Base-by-base conservation (phyloP, 2,113 vertebrate species). In the Scomber colias region DNA sequence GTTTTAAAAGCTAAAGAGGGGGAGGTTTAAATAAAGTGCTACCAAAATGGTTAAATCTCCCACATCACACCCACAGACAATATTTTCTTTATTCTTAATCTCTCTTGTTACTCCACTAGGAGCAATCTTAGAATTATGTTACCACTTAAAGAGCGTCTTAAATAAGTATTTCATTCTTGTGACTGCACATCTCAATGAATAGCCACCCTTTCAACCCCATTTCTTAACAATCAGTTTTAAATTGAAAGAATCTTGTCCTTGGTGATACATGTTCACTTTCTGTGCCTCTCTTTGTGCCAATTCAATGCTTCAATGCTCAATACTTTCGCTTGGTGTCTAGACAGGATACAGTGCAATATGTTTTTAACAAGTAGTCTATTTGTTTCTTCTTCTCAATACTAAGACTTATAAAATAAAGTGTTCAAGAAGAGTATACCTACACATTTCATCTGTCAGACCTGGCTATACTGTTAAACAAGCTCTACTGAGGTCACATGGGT, bases 301-400 rank as follows among this genome's bases (percentile, higher is more conserved):
- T 70, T 66, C 53, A 67, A 1, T 49, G 2, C 31, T 6, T 21
- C 21, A 21, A 21, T 14, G 13, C 53, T 2, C 48, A 21, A 21
- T 46, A 5, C 77, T 84, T 84, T 81, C n/a, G 61, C 14, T 69
- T 65, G 15, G 15, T 83, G 53, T 79, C 63, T 75, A 82, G 68
- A 63, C 75, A 65, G 72, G 27, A 45, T 30, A 35, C 5, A 64
- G 14, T 45, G 53, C 51, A 75, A 60, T 9, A 9, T n/a, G 45
- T 13, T 83, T 64, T 75, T 56, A 64, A 13, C 9, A 69, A 65
- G 46, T 60, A 35, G 56, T 76, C 17, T 73, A 68, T 76, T 71
- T 62, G n/a, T 27, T 27, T 27, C 24, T 27, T 27, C 71, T 64
- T 68, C 49, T 46, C 46, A 78, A 55, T 35, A 51, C 46, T 63